Evolutionary conservation across 2,888 invertebrate genomes (phyloP).

Genomic region (Unio pictorum): DNA sequence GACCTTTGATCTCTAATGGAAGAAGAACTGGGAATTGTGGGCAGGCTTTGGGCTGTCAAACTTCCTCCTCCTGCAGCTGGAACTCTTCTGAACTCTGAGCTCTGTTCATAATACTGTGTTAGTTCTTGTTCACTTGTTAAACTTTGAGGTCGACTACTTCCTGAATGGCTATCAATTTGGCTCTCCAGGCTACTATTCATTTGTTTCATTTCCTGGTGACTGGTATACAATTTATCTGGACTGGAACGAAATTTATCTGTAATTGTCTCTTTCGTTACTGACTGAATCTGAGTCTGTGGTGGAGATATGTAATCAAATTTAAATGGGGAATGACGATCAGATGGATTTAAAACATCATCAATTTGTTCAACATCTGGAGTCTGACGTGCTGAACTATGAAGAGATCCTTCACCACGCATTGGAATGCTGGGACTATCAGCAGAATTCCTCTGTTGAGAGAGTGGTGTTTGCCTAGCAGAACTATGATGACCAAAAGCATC

Average conservation of each 20-base stretch:
- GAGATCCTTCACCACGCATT: constrained; percentile 7
- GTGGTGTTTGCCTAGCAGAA: constrained; percentile 35
- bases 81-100: constrained; percentile 14
- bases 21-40: constrained; percentile 3
- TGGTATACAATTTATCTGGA: constrained; percentile 40
- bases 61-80: constrained; percentile 4
- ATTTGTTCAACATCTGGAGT: constrained; percentile 31
- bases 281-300: constrained; percentile 20
- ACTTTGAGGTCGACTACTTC: constrained; percentile 42
- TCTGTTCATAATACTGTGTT: constrained; percentile 48
- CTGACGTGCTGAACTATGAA: constrained; percentile 24
- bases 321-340: constrained; percentile 36
- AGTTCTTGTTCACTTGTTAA: constrained; percentile 61
- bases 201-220: constrained; percentile 14
- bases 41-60: constrained; percentile 1
- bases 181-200: constrained; percentile 12
- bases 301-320: constrained; percentile 17
- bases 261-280: constrained; percentile 25
- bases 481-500: constrained; percentile 17
- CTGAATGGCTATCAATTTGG: constrained; percentile 6
- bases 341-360: constrained; percentile 37
- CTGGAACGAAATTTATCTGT: constrained; percentile 31
- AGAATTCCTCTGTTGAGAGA: too few species aligned
- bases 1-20: constrained; percentile 16
- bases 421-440: too few species aligned